Percentiles rank a stretch among this genome's conserved stretches.
These are phyloP conservation scores for Apogon talboti DNA, from an alignment of 2,797 vertebrate genomes.

Conservation along the genomic window DNA sequence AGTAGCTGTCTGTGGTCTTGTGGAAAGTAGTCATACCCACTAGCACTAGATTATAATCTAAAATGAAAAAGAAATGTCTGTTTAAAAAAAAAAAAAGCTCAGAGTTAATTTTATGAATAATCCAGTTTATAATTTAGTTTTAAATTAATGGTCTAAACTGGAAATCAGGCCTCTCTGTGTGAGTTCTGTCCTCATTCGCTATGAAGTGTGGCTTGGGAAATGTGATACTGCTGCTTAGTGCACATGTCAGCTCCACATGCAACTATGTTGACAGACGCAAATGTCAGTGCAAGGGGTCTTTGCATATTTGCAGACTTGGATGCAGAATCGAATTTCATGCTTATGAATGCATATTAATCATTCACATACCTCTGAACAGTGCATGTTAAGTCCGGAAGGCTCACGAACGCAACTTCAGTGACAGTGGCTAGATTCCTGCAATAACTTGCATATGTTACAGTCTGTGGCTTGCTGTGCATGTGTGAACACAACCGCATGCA, in stretches of 20 bases:
- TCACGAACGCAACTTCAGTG: neutral
- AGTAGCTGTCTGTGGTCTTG: slow-evolving; percentile 4
- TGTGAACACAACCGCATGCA: slow-evolving; percentile 40
- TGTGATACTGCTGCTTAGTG: slow-evolving; percentile 9
- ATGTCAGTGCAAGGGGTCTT: slow-evolving; percentile 19
- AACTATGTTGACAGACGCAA: slow-evolving; percentile 38
- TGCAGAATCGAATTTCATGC: slow-evolving; percentile 35
- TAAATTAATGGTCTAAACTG: neutral
- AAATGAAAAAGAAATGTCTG: neutral
- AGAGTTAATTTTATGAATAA: neutral
- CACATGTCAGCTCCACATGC: slow-evolving; percentile 11
- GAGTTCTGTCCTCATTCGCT: neutral
- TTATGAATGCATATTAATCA: slow-evolving; percentile 28
- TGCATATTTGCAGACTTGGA: slow-evolving; percentile 19
- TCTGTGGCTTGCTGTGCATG: slow-evolving; percentile 37
- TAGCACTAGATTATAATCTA: neutral
- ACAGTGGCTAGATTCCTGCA: slow-evolving; percentile 7
- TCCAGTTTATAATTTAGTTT: neutral
- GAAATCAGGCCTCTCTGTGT: neutral
- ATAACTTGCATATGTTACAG: slow-evolving; percentile 39
- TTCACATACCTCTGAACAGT: slow-evolving; percentile 22
- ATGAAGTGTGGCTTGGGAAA: neutral
- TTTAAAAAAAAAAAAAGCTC: no score
- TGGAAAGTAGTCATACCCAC: neutral
- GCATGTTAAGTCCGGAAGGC: slow-evolving; percentile 15